Conservation (phyloP, 2,888 invertebrate genomes). For the Hymenopus coronatus region DNA sequence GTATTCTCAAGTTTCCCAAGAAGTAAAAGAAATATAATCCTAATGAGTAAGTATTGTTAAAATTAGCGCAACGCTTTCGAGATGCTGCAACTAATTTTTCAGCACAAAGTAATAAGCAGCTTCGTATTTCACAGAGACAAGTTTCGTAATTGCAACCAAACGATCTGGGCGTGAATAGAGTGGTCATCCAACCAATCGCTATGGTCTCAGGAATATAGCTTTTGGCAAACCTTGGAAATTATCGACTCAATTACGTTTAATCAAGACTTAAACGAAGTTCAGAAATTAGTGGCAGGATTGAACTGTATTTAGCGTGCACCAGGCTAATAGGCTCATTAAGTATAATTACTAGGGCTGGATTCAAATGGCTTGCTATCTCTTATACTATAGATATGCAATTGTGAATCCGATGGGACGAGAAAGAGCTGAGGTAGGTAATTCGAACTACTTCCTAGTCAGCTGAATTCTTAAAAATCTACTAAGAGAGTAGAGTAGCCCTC, state of each 20-base stretch:
- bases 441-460: background rate
- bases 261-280: slow-evolving; percentile 26
- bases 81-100: background rate
- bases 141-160: background rate
- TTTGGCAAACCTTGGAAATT: slow-evolving; percentile 3
- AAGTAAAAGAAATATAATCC: too few species aligned
- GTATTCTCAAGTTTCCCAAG: too few species aligned
- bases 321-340: slow-evolving; percentile 22
- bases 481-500: background rate
- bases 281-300: slow-evolving; percentile 24
- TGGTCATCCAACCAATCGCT: background rate
- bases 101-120: background rate
- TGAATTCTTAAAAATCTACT: background rate
- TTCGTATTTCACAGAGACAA: background rate
- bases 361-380: background rate
- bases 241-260: slow-evolving; percentile 28
- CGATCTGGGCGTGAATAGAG: background rate
- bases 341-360: slow-evolving; percentile 12
- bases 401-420: background rate
- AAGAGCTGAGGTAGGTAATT: background rate
- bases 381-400: slow-evolving; percentile 1
- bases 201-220: background rate
- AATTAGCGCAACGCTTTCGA: too few species aligned
- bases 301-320: slow-evolving; percentile 17
- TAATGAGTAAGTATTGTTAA: too few species aligned